Evolutionary conservation across 2,113 vertebrate species (phyloP).

Genomic region (Ciconia maguari): DNA sequence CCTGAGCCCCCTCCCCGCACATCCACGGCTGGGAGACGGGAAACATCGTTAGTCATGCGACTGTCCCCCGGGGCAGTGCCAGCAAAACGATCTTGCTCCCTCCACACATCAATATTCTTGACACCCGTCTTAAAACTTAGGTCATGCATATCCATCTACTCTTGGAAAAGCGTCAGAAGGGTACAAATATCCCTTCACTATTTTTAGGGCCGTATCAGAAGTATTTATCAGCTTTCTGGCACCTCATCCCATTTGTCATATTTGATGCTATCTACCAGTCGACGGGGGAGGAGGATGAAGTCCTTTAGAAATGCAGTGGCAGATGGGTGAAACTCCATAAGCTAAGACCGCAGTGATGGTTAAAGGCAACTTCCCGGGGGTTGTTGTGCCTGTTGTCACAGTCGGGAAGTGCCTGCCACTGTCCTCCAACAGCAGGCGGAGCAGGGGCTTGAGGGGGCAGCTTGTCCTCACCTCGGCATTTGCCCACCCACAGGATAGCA

Average conservation of each 20-base stretch:
- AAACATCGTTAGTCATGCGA: conserved; percentile 58
- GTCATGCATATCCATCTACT: conserved; percentile 75
- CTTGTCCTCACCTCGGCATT: background rate
- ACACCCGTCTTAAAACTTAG: conserved; percentile 66
- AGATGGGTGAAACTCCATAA: background rate
- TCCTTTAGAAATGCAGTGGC: background rate
- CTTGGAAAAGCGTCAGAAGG: conserved; percentile 65
- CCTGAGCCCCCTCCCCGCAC: background rate
- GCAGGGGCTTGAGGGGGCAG: fast-evolving
- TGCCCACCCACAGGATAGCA: background rate
- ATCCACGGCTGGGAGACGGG: background rate
- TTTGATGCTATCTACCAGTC: conserved; percentile 18
- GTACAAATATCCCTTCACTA: conserved; percentile 69
- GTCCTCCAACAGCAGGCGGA: background rate
- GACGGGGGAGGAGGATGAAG: background rate
- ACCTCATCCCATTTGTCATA: conserved; percentile 69
- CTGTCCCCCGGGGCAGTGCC: conserved; percentile 15
- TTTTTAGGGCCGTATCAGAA: conserved; percentile 76
- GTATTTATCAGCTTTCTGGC: conserved; percentile 73
- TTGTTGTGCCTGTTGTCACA: background rate
- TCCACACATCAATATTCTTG: conserved; percentile 65
- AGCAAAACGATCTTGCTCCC: conserved; percentile 54
- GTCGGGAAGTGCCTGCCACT: fast-evolving
- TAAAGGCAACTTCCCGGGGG: background rate
- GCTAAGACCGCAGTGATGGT: background rate